phyloP scores from a whole-genome alignment of 2,113 vertebrate genomes.

The Bos taurus region DNA sequence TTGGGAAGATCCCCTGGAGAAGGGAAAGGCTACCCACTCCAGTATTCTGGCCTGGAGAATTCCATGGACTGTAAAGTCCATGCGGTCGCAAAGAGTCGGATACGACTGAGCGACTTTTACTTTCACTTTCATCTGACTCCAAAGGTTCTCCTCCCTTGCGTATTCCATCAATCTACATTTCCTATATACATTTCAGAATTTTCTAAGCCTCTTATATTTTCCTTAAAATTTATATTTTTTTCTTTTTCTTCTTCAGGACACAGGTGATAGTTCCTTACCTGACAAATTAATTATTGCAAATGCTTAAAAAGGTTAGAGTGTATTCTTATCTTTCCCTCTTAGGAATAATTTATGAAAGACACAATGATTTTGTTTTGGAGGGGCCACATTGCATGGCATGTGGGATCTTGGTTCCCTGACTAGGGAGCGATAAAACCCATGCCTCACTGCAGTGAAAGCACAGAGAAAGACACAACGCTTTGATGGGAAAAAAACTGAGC shows the following conservation, averaged over 20 bases:
- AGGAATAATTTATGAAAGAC: neutral
- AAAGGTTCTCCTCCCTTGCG: neutral
- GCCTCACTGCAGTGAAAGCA: neutral
- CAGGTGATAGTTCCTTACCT: neutral
- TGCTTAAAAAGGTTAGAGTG: neutral
- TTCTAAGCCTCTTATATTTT: neutral
- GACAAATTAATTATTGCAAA: conserved; percentile 1
- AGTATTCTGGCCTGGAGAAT: neutral
- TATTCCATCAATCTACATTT: neutral
- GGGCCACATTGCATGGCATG: neutral
- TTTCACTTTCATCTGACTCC: neutral
- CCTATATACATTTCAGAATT: neutral
- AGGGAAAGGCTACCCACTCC: neutral
- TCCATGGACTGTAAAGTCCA: neutral
- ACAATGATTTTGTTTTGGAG: neutral
- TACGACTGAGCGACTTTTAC: neutral
- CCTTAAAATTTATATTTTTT: neutral
- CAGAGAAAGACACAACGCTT: neutral
- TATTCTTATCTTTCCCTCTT: neutral
- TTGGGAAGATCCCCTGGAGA: neutral
- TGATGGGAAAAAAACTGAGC: neutral
- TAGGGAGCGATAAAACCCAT: neutral
- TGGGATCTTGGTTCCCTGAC: neutral
- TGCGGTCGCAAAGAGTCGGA: rapidly evolving
- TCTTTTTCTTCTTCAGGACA: neutral